These are phyloP conservation scores for Euplagia quadripunctaria DNA, from an alignment of 2,888 invertebrate genomes.

Conservation along the genomic window DNA sequence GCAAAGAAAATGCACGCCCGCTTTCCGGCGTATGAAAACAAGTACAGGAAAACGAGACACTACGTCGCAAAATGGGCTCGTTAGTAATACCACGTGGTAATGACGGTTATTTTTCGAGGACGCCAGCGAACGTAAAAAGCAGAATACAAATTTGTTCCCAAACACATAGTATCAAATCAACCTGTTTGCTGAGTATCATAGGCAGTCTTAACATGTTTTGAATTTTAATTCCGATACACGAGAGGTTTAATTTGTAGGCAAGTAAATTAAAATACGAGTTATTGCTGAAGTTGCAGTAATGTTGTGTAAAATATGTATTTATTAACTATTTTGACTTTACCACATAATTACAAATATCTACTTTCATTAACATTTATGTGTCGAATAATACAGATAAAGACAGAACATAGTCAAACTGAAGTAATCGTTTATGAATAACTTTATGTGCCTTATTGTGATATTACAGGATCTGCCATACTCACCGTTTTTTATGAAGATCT, in stretches of 20 bases:
- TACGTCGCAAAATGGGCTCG: constrained; percentile 63
- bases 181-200: constrained; percentile 55
- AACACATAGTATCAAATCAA: constrained; percentile 42
- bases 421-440: background rate
- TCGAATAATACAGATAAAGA: background rate
- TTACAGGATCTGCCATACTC: background rate
- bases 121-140: constrained; percentile 72
- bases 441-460: background rate
- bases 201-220: constrained; percentile 56
- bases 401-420: background rate
- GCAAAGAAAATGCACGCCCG: constrained; percentile 30
- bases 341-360: background rate
- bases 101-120: constrained; percentile 85
- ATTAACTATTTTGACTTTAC: background rate
- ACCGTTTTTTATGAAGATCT: background rate
- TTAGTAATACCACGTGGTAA: constrained; percentile 65
- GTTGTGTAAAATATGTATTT: constrained; percentile 37
- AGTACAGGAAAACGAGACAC: constrained; percentile 46
- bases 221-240: constrained; percentile 46
- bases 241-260: constrained; percentile 47
- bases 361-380: background rate
- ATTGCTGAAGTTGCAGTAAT: constrained; percentile 41
- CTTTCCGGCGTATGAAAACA: constrained; percentile 45
- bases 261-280: constrained; percentile 55
- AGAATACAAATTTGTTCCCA: constrained; percentile 72